Percentiles rank a stretch among this genome's conserved stretches.
phyloP scores from a whole-genome alignment of 1,140 invertebrate species.

The Heliconius hermathena region DNA sequence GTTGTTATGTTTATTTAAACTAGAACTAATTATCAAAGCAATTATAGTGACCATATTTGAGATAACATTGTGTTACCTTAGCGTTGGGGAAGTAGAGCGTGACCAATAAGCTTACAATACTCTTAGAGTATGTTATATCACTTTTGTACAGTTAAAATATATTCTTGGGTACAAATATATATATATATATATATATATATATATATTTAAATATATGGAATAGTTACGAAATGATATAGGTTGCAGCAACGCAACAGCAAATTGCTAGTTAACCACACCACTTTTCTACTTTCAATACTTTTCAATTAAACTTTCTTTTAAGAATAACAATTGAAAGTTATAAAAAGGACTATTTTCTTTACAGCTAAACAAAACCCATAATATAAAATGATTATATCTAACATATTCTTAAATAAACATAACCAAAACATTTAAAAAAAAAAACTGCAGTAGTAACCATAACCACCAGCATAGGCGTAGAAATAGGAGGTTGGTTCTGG shows the following conservation, averaged over 20 bases:
- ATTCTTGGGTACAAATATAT: no score
- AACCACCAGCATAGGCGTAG: no score
- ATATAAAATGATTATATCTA: no score
- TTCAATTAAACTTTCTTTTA: neutral
- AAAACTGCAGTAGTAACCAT: neutral
- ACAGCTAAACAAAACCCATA: neutral
- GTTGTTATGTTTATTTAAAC: conserved; percentile 14
- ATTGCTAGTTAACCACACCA: neutral
- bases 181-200: no score
- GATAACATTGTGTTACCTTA: conserved; percentile 15
- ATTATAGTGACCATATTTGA: conserved; percentile 1
- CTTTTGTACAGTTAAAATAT: no score
- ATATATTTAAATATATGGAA: no score
- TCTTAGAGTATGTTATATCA: neutral
- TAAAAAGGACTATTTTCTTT: neutral
- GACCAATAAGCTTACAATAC: conserved; percentile 1
- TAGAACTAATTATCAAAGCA: conserved; percentile 13
- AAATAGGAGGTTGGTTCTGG: no score
- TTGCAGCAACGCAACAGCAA: no score
- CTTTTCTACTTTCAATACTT: neutral
- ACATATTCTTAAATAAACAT: no score
- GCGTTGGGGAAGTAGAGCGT: conserved; percentile 7
- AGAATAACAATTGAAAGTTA: neutral
- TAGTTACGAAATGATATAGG: no score
- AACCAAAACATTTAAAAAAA: neutral